phyloP scores from a whole-genome alignment of 2,888 invertebrate genomes.

The Coelinius sp. region DNA sequence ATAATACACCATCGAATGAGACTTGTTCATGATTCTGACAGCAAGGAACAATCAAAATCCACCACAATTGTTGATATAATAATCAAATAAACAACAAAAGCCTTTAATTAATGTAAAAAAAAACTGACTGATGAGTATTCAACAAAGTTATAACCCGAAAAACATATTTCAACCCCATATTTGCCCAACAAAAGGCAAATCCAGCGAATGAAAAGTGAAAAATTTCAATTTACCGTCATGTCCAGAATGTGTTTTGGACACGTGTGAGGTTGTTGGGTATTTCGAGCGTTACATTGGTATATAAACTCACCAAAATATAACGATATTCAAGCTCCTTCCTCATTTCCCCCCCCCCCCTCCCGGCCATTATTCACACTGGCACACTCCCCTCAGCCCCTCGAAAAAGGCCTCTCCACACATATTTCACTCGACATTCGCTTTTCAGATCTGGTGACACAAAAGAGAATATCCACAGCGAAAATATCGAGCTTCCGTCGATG shows the following conservation, averaged over 20 bases:
- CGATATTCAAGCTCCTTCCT: conserved; percentile 23
- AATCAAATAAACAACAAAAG: background rate
- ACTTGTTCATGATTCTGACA: background rate
- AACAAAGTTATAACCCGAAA: background rate
- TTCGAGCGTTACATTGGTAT: conserved; percentile 5
- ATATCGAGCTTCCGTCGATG: conserved; percentile 26
- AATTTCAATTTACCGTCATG: conserved; percentile 9
- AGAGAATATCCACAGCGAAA: conserved; percentile 10
- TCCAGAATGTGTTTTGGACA: conserved; percentile 9
- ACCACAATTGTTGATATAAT: background rate
- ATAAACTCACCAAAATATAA: conserved; percentile 4
- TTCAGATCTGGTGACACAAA: conserved; percentile 31
- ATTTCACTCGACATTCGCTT: background rate
- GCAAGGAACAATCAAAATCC: background rate
- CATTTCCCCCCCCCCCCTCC: background rate
- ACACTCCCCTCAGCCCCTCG: background rate
- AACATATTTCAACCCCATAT: background rate
- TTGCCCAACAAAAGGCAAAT: background rate
- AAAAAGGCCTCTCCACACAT: background rate
- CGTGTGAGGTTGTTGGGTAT: conserved; percentile 3
- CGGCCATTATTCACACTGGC: conserved; percentile 7
- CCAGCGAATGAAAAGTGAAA: background rate
- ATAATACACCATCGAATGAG: background rate
- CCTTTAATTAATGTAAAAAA: background rate
- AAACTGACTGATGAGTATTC: background rate